phyloP scores from a whole-genome alignment of 2,888 invertebrate genomes.

The Anthrax anthrax region DNA sequence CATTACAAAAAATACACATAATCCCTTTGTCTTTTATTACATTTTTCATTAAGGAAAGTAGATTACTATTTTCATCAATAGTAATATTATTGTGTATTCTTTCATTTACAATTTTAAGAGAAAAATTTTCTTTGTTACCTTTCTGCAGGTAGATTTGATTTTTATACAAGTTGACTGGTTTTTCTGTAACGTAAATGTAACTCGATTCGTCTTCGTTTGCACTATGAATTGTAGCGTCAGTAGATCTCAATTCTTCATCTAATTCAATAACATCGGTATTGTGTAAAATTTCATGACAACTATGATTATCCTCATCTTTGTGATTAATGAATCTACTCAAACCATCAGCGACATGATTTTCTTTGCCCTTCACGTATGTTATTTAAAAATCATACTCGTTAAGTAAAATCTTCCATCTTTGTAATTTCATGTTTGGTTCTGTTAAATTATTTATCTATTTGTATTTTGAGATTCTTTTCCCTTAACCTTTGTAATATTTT shows the following conservation, averaged over 20 bases:
- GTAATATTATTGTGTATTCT: conserved; percentile 1
- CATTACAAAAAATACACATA: conserved; percentile 1
- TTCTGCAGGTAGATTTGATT: conserved; percentile 1
- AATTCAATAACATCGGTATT: background rate
- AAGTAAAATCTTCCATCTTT: background rate
- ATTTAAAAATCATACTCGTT: background rate
- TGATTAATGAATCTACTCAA: conserved; percentile 4
- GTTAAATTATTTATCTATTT: conserved; percentile 27
- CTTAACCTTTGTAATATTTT: too few species aligned
- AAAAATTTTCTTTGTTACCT: background rate
- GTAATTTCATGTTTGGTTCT: conserved; percentile 18
- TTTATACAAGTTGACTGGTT: conserved; percentile 3
- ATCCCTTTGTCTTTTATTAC: background rate
- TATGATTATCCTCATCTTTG: conserved; percentile 1
- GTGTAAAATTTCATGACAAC: background rate
- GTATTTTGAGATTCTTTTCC: too few species aligned
- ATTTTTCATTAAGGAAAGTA: conserved; percentile 1
- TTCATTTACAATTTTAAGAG: background rate
- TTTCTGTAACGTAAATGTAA: background rate
- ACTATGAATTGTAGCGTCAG: background rate
- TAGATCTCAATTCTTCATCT: conserved; percentile 3
- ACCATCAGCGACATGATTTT: conserved; percentile 2
- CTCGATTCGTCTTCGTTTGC: background rate
- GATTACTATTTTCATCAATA: background rate
- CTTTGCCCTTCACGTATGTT: background rate